Conservation (phyloP, 2,888 invertebrate species). For the Megastigmus dorsalis region DNA sequence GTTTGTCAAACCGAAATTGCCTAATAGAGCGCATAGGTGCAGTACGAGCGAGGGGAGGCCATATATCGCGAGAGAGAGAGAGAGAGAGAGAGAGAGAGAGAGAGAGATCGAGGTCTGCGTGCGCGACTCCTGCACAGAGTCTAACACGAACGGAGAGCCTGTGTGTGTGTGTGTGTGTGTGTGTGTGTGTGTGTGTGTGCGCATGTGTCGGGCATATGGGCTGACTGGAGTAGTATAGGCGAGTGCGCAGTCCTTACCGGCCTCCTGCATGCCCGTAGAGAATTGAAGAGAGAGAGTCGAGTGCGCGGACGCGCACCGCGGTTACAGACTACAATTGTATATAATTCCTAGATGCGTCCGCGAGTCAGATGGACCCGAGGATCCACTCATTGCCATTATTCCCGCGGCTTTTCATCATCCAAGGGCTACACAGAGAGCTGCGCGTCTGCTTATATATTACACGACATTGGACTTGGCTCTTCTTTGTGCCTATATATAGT, state of each 20-base stretch:
- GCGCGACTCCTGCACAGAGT: no score
- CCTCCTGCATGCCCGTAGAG: background rate
- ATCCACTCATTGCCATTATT: slow-evolving; percentile 4
- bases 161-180: no score
- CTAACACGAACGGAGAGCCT: no score
- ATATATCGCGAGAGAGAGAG: slow-evolving; percentile 16
- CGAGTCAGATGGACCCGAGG: background rate
- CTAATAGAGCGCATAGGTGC: slow-evolving; percentile 27
- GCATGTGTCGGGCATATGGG: background rate
- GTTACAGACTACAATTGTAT: background rate
- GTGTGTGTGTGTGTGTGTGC: no score
- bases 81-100: no score
- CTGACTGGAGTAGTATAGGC: no score
- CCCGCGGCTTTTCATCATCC: background rate
- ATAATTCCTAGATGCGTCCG: background rate
- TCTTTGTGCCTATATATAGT: no score
- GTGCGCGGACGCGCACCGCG: background rate
- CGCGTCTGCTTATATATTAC: no score
- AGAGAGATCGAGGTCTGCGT: no score
- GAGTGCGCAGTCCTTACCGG: background rate
- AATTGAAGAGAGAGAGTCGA: slow-evolving; percentile 6
- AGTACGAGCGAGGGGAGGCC: background rate
- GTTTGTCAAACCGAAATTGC: slow-evolving; percentile 35
- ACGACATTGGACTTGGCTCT: no score
- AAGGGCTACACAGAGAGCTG: no score